Evolutionary conservation across 37 sponge, comb jelly and placozoan genomes (phyloP), one percentile per base, ranked within the genome.

Genomic region (Eunapius fragilis): DNA sequence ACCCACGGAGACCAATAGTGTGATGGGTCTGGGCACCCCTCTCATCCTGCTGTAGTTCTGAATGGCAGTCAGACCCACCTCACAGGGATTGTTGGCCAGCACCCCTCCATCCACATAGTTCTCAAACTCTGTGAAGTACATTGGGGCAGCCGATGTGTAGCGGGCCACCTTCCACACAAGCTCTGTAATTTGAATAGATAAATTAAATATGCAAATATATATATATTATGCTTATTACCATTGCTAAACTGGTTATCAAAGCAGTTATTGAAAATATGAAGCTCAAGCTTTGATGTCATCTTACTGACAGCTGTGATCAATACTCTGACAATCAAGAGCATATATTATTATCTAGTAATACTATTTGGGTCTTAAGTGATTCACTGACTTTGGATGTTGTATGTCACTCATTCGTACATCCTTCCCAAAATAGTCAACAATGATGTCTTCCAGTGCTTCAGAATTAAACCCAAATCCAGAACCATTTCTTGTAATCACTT

Each of bases 51-150:
- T 77, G 82, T 76, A 92, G 68, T 88, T 71, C 49, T 92, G 92
- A 27, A 92, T 92, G 0, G 71, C 73, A 31, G 92, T 88, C 50
- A 92, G 73, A 37, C 88, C 92, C 74, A 35, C 75, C 19, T 84
- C 88, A 70, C 85, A 67, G 67, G 92, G 92, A 36, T 92, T 92
- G 77, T 92, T 92, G 67, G 89, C 88, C 41, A 78, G 35, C 5
- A 87, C 25, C 23, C 79, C 78, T 27, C 79, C 87, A 80, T 79
- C 80, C 26, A 87, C 80, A 38, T 87, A 80, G 75, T 87, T 49
- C 27, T 37, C 80, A 73, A 41, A 80, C 28, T 79, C 45, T 38
- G 32, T 87, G 67, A 87, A 79, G 34, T 34, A 71, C 47, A 71
- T 72, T 71, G 87, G 87, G 49, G 87, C 74, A 25, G 80, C 80